These are phyloP conservation scores for Julus scanicus DNA, from an alignment of 2,888 invertebrate genomes.

Conservation along the genomic window DNA sequence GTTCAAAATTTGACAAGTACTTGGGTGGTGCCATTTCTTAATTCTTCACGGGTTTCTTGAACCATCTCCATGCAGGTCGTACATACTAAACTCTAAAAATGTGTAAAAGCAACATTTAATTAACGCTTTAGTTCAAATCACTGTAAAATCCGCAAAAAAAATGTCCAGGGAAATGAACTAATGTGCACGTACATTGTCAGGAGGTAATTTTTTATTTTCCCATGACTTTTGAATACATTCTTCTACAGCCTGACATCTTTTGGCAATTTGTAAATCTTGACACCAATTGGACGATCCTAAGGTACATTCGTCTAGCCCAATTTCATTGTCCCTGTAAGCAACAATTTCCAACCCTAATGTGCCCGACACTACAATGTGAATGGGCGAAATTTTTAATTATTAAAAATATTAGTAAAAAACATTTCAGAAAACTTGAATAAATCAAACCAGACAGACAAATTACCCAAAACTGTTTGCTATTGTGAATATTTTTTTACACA, in stretches of 20 bases:
- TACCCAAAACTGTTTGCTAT: no score
- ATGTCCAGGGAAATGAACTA: neutral
- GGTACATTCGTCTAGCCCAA: slow-evolving; percentile 58
- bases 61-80: slow-evolving; percentile 91
- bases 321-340: neutral
- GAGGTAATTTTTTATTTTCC: slow-evolving; percentile 73
- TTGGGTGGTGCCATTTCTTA: slow-evolving; percentile 88
- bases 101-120: slow-evolving; percentile 10
- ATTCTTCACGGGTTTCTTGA: slow-evolving; percentile 83
- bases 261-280: slow-evolving; percentile 70
- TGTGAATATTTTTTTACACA: no score
- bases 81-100: slow-evolving; percentile 77
- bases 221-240: slow-evolving; percentile 85
- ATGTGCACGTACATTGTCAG: slow-evolving; percentile 71
- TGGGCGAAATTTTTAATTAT: no score
- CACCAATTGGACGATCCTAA: slow-evolving; percentile 60
- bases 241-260: slow-evolving; percentile 78
- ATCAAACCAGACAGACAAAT: no score
- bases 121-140: neutral
- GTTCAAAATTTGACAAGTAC: slow-evolving; percentile 62
- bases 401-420: no score
- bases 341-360: neutral
- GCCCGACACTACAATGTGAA: neutral
- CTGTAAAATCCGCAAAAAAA: neutral
- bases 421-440: no score